Conservation (phyloP, 1,140 invertebrate species). For the Platyura marginata region DNA sequence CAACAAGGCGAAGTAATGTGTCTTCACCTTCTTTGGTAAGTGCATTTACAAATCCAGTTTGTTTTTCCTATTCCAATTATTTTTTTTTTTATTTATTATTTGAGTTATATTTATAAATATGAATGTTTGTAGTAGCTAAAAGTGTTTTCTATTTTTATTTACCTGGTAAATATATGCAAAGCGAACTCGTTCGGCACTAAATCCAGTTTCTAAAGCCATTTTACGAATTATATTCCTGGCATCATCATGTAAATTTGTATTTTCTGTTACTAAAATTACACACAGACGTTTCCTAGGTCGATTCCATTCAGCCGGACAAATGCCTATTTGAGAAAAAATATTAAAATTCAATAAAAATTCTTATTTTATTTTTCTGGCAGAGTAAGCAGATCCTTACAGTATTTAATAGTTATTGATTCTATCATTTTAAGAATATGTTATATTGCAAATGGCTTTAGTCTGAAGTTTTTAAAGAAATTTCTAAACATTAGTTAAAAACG, state of each 20-base stretch:
- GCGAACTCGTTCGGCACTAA: constrained; percentile 46
- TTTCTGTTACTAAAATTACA: constrained; percentile 66
- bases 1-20: constrained; percentile 52
- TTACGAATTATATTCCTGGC: constrained; percentile 39
- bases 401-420: no score
- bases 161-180: constrained; percentile 62
- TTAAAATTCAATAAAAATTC: neutral
- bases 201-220: constrained; percentile 43
- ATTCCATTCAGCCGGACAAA: constrained; percentile 76
- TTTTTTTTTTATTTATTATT: no score
- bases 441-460: no score
- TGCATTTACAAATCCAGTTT: constrained; percentile 18
- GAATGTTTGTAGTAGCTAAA: neutral
- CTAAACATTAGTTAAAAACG: no score
- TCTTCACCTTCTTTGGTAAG: constrained; percentile 30
- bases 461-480: no score
- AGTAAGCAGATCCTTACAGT: no score
- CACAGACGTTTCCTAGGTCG: constrained; percentile 68
- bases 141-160: constrained; percentile 8
- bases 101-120: constrained; percentile 3
- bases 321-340: constrained; percentile 11
- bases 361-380: no score
- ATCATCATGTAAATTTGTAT: constrained; percentile 36
- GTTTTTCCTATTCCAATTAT: no score
- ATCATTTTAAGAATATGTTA: no score